phyloP scores from a whole-genome alignment of 2,797 vertebrate genomes.

The Poecilia wingei region DNA sequence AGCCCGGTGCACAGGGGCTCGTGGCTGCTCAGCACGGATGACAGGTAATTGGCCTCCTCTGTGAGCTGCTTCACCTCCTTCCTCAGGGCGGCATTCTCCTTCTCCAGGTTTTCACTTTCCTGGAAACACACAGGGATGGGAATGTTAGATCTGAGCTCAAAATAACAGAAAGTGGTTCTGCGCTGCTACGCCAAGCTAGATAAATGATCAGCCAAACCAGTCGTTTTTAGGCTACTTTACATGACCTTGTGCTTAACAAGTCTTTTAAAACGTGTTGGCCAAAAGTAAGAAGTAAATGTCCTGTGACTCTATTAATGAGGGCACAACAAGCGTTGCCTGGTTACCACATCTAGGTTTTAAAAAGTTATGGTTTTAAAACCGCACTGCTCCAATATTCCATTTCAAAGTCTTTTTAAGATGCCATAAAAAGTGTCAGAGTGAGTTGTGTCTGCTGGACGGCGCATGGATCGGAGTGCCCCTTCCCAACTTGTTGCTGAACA shows the following conservation, averaged over 20 bases:
- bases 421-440: not conserved
- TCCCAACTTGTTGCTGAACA: not conserved
- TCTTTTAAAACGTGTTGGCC: not conserved
- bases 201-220: not conserved
- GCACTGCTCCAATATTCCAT: not conserved
- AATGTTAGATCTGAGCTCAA: slow-evolving; percentile 6
- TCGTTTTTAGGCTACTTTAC: not conserved
- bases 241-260: not conserved
- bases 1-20: slow-evolving; percentile 90
- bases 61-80: slow-evolving; percentile 94
- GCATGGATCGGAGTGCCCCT: not conserved
- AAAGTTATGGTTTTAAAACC: not conserved
- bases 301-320: not conserved
- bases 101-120: slow-evolving; percentile 97
- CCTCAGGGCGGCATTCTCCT: slow-evolving; percentile 90
- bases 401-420: not conserved
- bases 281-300: not conserved
- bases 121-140: slow-evolving; percentile 57
- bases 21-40: slow-evolving; percentile 89
- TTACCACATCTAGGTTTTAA: not conserved
- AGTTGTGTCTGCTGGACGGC: not conserved
- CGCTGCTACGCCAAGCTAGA: not conserved
- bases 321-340: not conserved
- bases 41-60: slow-evolving; percentile 93
- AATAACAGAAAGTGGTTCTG: not conserved